Evolutionary conservation across 2,113 vertebrate genomes (phyloP).

Genomic region (Steatornis caripensis): DNA sequence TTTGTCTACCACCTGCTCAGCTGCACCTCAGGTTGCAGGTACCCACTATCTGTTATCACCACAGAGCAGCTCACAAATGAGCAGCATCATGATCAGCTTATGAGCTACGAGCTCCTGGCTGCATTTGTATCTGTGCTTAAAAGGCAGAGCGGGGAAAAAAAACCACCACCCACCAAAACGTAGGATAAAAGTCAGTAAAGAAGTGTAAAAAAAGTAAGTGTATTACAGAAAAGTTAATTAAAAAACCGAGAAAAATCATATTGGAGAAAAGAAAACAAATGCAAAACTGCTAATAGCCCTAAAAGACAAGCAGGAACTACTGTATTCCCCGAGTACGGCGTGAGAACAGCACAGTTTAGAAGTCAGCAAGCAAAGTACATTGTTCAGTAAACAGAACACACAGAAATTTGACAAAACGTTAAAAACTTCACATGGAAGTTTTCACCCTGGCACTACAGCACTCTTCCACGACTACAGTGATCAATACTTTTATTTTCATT

Average conservation of each 20-base stretch:
- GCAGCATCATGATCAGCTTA: not conserved
- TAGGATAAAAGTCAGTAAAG: not conserved
- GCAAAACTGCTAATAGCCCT: not conserved
- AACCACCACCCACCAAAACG: not conserved
- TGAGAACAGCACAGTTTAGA: not conserved
- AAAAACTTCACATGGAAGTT: not conserved
- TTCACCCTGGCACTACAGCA: not conserved
- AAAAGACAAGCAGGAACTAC: not conserved
- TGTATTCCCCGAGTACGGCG: rapidly evolving
- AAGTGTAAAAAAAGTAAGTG: not conserved
- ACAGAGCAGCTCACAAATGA: not conserved
- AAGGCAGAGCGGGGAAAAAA: not conserved
- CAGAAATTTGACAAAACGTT: not conserved
- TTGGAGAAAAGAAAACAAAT: not conserved
- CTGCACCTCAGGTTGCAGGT: not conserved
- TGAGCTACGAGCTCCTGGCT: not conserved
- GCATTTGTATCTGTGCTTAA: not conserved
- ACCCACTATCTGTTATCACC: not conserved
- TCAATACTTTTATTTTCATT: not conserved
- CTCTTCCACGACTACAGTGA: not conserved
- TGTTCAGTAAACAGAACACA: not conserved
- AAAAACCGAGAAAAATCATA: not conserved
- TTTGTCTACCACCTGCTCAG: not conserved
- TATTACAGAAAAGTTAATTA: not conserved
- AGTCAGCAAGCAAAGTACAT: not conserved